phyloP scores from a whole-genome alignment of 2,113 vertebrate genomes.

The Sciurus niger region DNA sequence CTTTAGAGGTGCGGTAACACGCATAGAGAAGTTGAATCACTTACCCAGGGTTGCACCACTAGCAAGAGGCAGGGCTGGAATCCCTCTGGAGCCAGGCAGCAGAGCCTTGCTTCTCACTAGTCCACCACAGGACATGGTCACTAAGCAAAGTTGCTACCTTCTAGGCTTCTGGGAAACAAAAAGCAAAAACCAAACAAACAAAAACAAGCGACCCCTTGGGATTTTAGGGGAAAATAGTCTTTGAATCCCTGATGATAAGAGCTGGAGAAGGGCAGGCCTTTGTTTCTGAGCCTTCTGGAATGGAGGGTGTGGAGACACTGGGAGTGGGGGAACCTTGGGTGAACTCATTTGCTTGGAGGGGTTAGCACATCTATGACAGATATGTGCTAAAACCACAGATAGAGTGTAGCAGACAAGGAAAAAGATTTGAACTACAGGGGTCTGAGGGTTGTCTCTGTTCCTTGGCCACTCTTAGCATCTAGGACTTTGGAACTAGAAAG shows the following conservation, averaged over 20 bases:
- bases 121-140: neutral
- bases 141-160: neutral
- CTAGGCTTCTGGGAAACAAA: neutral
- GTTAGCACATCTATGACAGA: neutral
- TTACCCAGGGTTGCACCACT: neutral
- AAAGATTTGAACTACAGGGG: neutral
- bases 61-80: neutral
- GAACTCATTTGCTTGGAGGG: neutral
- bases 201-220: neutral
- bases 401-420: neutral
- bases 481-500: neutral
- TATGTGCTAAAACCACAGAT: neutral
- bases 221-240: neutral
- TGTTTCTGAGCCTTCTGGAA: constrained; percentile 7
- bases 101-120: neutral
- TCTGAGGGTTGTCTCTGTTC: neutral
- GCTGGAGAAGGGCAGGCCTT: neutral
- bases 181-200: neutral
- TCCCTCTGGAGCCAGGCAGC: neutral
- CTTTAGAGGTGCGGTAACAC: constrained; percentile 30
- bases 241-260: neutral
- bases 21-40: neutral
- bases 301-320: neutral
- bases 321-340: neutral
- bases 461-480: neutral